These are phyloP conservation scores for Parambassis ranga DNA, from an alignment of 2,797 vertebrate species.

Conservation along the genomic window DNA sequence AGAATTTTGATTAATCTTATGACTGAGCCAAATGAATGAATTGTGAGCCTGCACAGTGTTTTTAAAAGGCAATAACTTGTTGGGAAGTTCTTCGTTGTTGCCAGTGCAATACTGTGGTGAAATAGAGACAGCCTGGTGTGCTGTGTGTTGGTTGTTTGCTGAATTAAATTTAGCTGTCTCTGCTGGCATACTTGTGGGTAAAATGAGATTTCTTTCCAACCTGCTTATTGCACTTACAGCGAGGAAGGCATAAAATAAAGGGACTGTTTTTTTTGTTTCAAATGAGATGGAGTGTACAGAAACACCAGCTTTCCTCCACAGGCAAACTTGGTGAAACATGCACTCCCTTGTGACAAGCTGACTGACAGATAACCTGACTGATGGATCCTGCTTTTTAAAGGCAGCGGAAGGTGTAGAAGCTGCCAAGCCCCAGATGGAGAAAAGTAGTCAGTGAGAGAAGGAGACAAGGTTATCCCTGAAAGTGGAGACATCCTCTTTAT, in stretches of 20 bases:
- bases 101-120: conserved; percentile 1
- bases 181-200: conserved; percentile 50
- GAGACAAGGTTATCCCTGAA: conserved; percentile 26
- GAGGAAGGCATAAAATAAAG: conserved; percentile 26
- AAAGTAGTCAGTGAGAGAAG: conserved; percentile 10
- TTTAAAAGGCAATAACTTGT: conserved; percentile 12
- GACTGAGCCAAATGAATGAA: neutral
- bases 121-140: conserved; percentile 10
- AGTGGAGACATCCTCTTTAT: conserved; percentile 23
- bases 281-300: conserved; percentile 31
- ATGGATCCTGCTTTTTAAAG: conserved; percentile 25
- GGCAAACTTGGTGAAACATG: conserved; percentile 26
- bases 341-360: conserved; percentile 23
- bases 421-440: conserved; percentile 12
- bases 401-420: conserved; percentile 18
- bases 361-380: conserved; percentile 47
- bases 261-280: conserved; percentile 1
- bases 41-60: neutral
- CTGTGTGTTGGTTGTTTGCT: conserved; percentile 42
- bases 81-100: conserved; percentile 7
- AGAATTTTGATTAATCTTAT: no score
- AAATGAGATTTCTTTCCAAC: conserved; percentile 66
- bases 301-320: conserved; percentile 32
- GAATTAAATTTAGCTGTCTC: conserved; percentile 62
- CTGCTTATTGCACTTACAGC: conserved; percentile 54